A percentile compares a stretch with the other conserved stretches of the same genome.
phyloP scores from a whole-genome alignment of 1,140 invertebrate genomes.

The Apolygus lucorum region DNA sequence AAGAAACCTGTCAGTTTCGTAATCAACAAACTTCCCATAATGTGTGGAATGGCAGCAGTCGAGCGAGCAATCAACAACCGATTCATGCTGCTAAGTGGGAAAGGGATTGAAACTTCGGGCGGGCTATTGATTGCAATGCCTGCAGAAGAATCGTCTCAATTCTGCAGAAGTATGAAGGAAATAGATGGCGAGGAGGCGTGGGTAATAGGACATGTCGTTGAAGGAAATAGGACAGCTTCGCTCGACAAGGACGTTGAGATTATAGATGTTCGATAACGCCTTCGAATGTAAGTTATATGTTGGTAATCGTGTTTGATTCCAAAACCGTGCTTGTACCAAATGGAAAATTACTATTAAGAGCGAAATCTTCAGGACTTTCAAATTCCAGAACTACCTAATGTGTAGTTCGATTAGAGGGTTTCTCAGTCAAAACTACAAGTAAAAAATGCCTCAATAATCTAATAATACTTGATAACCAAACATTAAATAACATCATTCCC shows the following conservation, averaged over 20 bases:
- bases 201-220: slow-evolving; percentile 98
- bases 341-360: too few species aligned
- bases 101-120: slow-evolving; percentile 37
- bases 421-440: too few species aligned
- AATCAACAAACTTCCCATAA: slow-evolving; percentile 93
- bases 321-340: too few species aligned
- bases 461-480: too few species aligned
- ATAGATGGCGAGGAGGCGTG: slow-evolving; percentile 95
- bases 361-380: too few species aligned
- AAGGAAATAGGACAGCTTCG: slow-evolving; percentile 86
- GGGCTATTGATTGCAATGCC: slow-evolving; percentile 90
- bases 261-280: slow-evolving; percentile 70
- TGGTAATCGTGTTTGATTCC: too few species aligned
- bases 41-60: slow-evolving; percentile 95
- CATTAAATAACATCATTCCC: too few species aligned
- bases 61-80: slow-evolving; percentile 35
- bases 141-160: slow-evolving; percentile 88
- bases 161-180: slow-evolving; percentile 94
- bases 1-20: slow-evolving; percentile 96
- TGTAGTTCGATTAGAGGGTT: too few species aligned
- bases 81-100: slow-evolving; percentile 8
- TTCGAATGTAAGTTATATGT: too few species aligned
- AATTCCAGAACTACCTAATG: too few species aligned
- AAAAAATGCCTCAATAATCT: too few species aligned
- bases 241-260: slow-evolving; percentile 96